Evolutionary conservation across 2,797 vertebrate species (phyloP), one percentile per base, ranked within the genome.

Genomic region (Halcyon badia): DNA sequence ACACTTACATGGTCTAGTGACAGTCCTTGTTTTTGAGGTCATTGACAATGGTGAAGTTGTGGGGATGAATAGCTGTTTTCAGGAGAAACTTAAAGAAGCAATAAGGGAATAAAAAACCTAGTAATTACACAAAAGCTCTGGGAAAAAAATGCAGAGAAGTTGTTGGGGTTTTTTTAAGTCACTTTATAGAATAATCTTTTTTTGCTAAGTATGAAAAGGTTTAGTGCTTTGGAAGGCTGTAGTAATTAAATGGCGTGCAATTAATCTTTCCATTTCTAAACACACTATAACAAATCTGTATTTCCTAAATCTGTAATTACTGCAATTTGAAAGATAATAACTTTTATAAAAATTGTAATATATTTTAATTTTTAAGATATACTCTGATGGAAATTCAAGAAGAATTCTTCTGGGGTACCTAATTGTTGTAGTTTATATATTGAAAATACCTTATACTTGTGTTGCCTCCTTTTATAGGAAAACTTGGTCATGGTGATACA

Each of bases 401-500:
- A 33, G 2, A 51, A 8, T 41, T 79, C 2, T 64, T 65, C 41
- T 51, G 5, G 19, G 11, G 2, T 83, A 39, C 37, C 3, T 10
- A 42, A 11, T 71, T 46, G 21, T 70, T 2, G 1, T 51, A 42
- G 8, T 37, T 68, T 64, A 5, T 77, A 12, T 51, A 46, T 11
- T 58, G 19, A 87, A 84, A 86, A 64, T 83, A 42, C 30, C 31
- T 81, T 77, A 30, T 11, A 21, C 16, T 76, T 97, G n/a, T 93
- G 24, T 90, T 95, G 97, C 24, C 31, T 77, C 19, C 51, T 78
- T 86, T 94, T 83, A 31, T 72, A 99, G 98, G 98, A 48, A 99
- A 99, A 90, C 98, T 99, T 94, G 98, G 98, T 85, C 98, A 99
- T 64, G 98, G 98, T 72, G 98, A 99, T 93, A 99, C 98, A 48